phyloP scores from a whole-genome alignment of 53 echinoderm and acorn worm genomes.

The Hippasteria phrygiana region DNA sequence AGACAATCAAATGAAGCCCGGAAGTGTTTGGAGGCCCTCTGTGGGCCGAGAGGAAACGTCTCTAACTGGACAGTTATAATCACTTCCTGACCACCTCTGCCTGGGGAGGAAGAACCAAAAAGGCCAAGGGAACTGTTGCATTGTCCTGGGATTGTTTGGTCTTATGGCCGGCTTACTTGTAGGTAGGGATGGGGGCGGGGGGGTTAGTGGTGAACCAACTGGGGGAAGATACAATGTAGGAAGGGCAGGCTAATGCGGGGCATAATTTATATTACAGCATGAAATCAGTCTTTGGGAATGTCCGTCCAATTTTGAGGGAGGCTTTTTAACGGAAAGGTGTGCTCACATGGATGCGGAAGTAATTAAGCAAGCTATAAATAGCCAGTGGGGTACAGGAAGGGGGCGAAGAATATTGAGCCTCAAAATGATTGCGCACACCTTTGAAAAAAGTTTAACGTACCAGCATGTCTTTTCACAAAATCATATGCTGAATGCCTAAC shows the following conservation, averaged over 20 bases:
- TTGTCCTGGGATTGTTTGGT: neutral
- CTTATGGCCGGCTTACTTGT: too few species aligned
- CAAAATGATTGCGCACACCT: too few species aligned
- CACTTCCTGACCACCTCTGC: slow-evolving; percentile 3
- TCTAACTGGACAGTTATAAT: slow-evolving; percentile 16
- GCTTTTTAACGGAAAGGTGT: neutral
- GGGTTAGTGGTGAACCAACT: too few species aligned
- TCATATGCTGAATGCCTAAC: too few species aligned
- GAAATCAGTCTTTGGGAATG: neutral
- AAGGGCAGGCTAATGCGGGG: neutral
- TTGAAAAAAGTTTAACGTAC: too few species aligned
- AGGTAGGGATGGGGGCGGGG: too few species aligned
- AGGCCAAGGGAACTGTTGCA: neutral
- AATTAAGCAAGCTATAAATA: too few species aligned
- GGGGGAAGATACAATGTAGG: neutral
- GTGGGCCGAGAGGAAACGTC: slow-evolving; percentile 24
- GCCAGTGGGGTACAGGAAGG: too few species aligned
- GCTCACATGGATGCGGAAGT: neutral
- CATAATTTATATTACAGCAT: neutral
- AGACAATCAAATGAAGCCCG: neutral
- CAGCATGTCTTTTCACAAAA: too few species aligned
- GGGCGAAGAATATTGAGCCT: too few species aligned
- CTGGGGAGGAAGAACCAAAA: slow-evolving; percentile 2
- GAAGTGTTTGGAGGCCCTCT: neutral
- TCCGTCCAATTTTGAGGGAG: neutral